These are phyloP conservation scores for Sebastes elongatus DNA, from an alignment of 2,797 vertebrate genomes.

Conservation along the genomic window DNA sequence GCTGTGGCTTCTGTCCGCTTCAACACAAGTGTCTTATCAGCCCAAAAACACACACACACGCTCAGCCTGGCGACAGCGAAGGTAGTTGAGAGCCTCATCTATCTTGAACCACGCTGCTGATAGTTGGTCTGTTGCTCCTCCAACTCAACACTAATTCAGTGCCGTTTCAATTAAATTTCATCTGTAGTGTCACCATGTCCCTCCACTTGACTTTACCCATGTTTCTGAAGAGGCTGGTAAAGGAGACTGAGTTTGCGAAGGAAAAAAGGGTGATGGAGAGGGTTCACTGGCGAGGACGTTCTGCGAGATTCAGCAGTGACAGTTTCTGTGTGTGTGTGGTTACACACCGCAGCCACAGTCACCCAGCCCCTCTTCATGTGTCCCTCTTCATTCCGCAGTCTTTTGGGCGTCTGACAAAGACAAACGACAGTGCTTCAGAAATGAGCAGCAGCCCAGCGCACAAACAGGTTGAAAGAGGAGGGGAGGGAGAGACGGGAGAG, in stretches of 20 bases:
- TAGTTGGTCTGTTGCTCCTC: slow-evolving; percentile 71
- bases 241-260: background rate
- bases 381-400: slow-evolving; percentile 85
- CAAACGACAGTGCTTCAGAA: slow-evolving; percentile 87
- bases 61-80: slow-evolving; percentile 78
- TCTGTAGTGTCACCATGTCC: slow-evolving; percentile 40
- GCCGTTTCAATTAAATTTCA: slow-evolving; percentile 78
- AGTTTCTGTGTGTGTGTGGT: slow-evolving; percentile 36
- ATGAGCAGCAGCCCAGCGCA: slow-evolving; percentile 75
- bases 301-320: slow-evolving; percentile 49
- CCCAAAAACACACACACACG: slow-evolving; percentile 82
- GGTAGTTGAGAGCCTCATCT: slow-evolving; percentile 87
- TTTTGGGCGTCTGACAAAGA: slow-evolving; percentile 85
- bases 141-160: slow-evolving; percentile 51
- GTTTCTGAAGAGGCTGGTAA: slow-evolving; percentile 38
- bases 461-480: slow-evolving; percentile 79
- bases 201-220: slow-evolving; percentile 24
- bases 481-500: slow-evolving; percentile 19
- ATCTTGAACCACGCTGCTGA: slow-evolving; percentile 84
- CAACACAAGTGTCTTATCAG: slow-evolving; percentile 88
- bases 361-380: slow-evolving; percentile 76
- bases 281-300: slow-evolving; percentile 58
- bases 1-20: slow-evolving; percentile 50
- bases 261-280: slow-evolving; percentile 43
- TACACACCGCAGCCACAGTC: slow-evolving; percentile 54